phyloP scores from a whole-genome alignment of 2,888 invertebrate genomes.

The Epirrhoe alternata region DNA sequence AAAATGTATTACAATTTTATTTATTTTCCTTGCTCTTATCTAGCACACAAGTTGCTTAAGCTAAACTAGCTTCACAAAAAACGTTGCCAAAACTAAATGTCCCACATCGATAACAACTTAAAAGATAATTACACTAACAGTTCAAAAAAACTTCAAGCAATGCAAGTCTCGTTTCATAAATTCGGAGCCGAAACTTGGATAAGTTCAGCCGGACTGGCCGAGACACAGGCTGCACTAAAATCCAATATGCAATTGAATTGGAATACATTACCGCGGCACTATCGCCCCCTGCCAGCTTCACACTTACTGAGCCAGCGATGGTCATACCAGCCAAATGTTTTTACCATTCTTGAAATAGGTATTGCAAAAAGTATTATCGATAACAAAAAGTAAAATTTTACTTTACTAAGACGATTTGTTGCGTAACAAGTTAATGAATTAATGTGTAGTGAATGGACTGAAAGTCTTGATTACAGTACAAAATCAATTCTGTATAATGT shows the following conservation, averaged over 20 bases:
- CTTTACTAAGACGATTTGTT: no score
- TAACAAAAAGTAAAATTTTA: no score
- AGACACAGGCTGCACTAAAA: constrained; percentile 39
- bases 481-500: no score
- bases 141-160: not conserved
- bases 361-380: not conserved
- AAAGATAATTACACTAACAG: not conserved
- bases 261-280: constrained; percentile 60
- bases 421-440: no score
- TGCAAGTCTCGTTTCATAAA: not conserved
- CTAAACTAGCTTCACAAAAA: no score
- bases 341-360: not conserved
- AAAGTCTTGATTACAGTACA: no score
- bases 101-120: no score
- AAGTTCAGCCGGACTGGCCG: not conserved
- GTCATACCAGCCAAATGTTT: constrained; percentile 6
- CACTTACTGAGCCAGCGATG: constrained; percentile 15
- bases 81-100: no score
- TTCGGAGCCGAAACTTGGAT: not conserved
- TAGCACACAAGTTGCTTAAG: no score
- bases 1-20: no score
- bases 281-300: constrained; percentile 47
- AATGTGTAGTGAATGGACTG: no score
- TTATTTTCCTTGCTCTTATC: no score
- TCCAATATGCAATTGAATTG: constrained; percentile 57